Percentiles rank a stretch among this genome's conserved stretches.
Conservation (phyloP, 2,113 vertebrate genomes). For the Thinocorus orbignyianus region DNA sequence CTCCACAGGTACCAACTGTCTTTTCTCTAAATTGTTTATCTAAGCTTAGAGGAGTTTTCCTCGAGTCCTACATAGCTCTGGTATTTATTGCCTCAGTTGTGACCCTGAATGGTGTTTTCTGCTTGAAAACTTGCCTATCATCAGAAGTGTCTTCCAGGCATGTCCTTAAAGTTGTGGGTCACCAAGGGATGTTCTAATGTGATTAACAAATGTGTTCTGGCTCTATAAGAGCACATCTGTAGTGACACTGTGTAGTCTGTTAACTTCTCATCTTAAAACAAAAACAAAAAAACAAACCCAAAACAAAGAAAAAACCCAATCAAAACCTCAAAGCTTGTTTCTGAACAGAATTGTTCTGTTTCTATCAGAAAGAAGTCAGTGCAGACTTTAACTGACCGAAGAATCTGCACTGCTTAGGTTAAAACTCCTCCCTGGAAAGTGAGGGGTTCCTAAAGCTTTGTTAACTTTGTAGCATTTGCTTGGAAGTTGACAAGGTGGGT, state of each 20-base stretch:
- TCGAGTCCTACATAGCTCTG: background rate
- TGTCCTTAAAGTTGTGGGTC: background rate
- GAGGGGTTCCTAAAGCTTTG: background rate
- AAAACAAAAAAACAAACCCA: background rate
- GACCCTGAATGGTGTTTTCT: background rate
- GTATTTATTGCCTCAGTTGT: background rate
- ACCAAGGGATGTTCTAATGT: background rate
- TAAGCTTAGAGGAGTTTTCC: background rate
- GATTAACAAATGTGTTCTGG: background rate
- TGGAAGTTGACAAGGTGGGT: background rate
- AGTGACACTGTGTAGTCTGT: background rate
- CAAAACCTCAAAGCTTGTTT: background rate
- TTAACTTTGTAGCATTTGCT: background rate
- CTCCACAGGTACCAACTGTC: slow-evolving; percentile 33
- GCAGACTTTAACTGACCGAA: background rate
- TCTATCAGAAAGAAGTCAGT: background rate
- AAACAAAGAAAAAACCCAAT: background rate
- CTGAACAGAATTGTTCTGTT: background rate
- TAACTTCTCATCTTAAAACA: background rate
- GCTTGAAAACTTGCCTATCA: background rate
- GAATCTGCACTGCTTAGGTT: background rate
- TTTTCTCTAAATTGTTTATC: background rate
- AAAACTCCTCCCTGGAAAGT: background rate
- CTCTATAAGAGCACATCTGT: background rate
- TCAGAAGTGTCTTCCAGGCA: background rate